These are phyloP conservation scores for Pollenia angustigena DNA, from an alignment of 2,888 invertebrate genomes.

Conservation along the genomic window DNA sequence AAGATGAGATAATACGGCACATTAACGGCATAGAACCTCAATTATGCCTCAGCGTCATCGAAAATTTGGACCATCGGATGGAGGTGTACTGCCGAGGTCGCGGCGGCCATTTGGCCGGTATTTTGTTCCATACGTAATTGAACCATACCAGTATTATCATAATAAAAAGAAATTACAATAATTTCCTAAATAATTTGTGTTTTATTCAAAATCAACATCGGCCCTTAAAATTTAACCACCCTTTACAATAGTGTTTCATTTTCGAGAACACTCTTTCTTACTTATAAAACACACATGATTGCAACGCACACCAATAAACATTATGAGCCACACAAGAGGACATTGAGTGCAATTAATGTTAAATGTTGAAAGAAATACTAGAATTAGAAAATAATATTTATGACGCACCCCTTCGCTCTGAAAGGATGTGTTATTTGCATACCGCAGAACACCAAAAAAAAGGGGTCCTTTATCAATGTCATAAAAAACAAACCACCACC, in stretches of 20 bases:
- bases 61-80: no score
- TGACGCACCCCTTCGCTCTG: conserved; percentile 75
- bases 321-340: conserved; percentile 81
- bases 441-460: conserved; percentile 62
- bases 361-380: conserved; percentile 77
- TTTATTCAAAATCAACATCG: no score
- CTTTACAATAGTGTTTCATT: neutral
- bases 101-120: no score
- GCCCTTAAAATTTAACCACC: no score
- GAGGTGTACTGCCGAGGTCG: no score
- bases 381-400: conserved; percentile 77
- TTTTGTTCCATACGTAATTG: no score
- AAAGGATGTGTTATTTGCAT: conserved; percentile 65
- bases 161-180: no score
- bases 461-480: conserved; percentile 7
- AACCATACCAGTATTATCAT: no score
- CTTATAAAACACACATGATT: conserved; percentile 6
- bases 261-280: conserved; percentile 12
- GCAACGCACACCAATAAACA: neutral
- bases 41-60: no score
- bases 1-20: no score
- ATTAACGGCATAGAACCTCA: no score
- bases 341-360: conserved; percentile 83
- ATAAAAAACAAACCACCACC: conserved; percentile 40
- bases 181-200: no score